These are phyloP conservation scores for Actinopyga echinites DNA, from an alignment of 53 echinoderm and acorn worm species.

Conservation along the genomic window DNA sequence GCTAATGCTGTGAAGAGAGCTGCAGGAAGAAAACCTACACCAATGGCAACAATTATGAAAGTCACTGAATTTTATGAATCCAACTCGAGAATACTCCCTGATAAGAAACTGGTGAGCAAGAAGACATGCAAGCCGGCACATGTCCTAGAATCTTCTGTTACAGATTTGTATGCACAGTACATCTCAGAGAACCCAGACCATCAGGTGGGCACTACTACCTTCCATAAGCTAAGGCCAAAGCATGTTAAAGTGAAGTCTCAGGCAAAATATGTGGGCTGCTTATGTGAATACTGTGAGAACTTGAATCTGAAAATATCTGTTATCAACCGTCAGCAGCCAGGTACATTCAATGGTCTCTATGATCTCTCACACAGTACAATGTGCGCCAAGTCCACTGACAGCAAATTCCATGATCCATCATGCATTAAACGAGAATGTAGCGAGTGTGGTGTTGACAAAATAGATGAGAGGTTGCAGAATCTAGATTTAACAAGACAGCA, in stretches of 20 bases:
- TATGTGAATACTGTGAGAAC: constrained; percentile 73
- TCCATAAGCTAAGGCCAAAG: constrained; percentile 50
- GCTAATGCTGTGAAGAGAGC: constrained; percentile 14
- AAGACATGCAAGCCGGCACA: constrained; percentile 39
- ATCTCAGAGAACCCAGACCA: constrained; percentile 41
- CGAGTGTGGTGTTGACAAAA: constrained; percentile 46
- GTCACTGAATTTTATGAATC: constrained; percentile 51
- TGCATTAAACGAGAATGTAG: constrained; percentile 47
- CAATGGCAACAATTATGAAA: background rate
- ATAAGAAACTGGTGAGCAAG: constrained; percentile 70
- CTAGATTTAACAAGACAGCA: background rate
- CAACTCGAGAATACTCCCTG: constrained; percentile 52
- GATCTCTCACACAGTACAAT: constrained; percentile 22
- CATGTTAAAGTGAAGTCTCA: constrained; percentile 44
- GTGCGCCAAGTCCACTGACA: constrained; percentile 39
- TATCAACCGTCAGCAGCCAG: constrained; percentile 37
- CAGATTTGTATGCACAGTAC: constrained; percentile 34
- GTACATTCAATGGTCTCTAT: constrained; percentile 45
- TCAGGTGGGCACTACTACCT: constrained; percentile 27
- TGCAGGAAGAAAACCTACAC: constrained; percentile 30
- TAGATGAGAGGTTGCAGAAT: constrained; percentile 38
- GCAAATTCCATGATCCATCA: constrained; percentile 31
- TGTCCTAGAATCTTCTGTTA: constrained; percentile 31
- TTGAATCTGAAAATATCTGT: constrained; percentile 46
- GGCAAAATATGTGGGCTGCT: constrained; percentile 59